A percentile compares a stretch with the other conserved stretches of the same genome.
These are phyloP conservation scores for Verasper variegatus DNA, from an alignment of 2,113 vertebrate genomes.

Conservation along the genomic window DNA sequence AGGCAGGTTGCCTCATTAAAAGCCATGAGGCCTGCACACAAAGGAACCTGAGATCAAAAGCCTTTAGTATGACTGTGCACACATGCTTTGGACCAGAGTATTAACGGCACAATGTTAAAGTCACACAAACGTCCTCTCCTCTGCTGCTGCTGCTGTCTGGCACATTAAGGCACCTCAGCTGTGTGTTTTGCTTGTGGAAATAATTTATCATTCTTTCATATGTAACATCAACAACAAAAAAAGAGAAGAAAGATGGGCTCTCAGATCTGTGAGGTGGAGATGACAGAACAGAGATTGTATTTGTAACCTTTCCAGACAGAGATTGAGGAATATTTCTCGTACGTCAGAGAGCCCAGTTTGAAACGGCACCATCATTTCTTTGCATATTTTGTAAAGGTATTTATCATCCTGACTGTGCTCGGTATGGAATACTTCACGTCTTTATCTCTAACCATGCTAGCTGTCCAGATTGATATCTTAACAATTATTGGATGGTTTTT, in stretches of 20 bases:
- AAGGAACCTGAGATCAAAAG: slow-evolving; percentile 75
- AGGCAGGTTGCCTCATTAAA: slow-evolving; percentile 78
- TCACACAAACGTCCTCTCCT: slow-evolving; percentile 36
- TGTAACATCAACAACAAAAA: not conserved
- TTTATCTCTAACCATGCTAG: no score
- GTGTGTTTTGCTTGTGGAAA: slow-evolving; percentile 35
- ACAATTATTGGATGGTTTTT: no score
- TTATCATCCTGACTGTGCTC: no score
- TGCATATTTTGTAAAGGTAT: no score
- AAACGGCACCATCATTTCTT: not conserved
- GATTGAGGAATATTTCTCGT: not conserved
- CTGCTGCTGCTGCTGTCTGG: slow-evolving; percentile 19
- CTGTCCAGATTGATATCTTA: no score
- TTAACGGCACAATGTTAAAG: slow-evolving; percentile 43
- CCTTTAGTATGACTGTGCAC: slow-evolving; percentile 58
- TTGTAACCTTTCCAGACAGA: no score
- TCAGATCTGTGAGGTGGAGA: not conserved
- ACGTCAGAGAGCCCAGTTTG: not conserved
- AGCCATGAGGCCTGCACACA: slow-evolving; percentile 72
- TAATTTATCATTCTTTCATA: slow-evolving; percentile 35
- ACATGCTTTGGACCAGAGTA: slow-evolving; percentile 52
- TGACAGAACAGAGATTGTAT: not conserved
- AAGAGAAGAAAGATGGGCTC: not conserved
- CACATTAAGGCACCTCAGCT: slow-evolving; percentile 9
- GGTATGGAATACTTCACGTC: no score